Base-by-base conservation (phyloP, 2,113 vertebrate genomes). In the Notarius quadriscutis region DNA sequence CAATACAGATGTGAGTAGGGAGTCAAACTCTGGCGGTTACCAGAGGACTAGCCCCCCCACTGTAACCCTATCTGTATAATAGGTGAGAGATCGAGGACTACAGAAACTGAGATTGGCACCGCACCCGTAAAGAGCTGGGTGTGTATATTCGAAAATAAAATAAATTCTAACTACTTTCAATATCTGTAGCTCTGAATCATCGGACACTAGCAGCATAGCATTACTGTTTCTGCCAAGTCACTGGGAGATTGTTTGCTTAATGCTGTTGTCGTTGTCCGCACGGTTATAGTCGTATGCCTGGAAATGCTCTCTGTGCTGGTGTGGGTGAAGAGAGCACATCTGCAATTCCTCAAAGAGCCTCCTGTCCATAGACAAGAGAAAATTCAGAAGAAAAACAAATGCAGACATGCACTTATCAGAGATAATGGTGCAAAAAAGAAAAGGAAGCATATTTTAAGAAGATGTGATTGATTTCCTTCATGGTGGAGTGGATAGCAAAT, bases 181-280 rank as follows among this genome's bases (percentile, higher is more conserved):
- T 53, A 60, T 69, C 17, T 34, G 58, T 22, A 53, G 1, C 74
- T 17, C 14, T 72, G 53, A 27, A 57, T 86, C n/a, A 25, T 30
- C 8, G 77, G 60, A 27, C 62, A 71, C 3, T 48, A 63, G 30
- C 22, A 22, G 30, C 27, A 20, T 41, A 20, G 0, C 18, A 9
- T 53, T 53, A 53, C 5, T 7, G 74, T 51, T 51, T 77, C 27
- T 78, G 34, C 81, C 58, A 86, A 27, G 27, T 20, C 8, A 34
- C 51, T 55, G 80, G 88, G 58, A 87, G 84, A 55, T 55, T 14
- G 60, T 83, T 58, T 9, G 74, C 74, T 87, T 87, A 90, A 77
- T 84, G 82, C 82, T 27, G 75, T 12, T 22, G 62, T 79, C 9
- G 25, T 53, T 51, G 83, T 58, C 51, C 14, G 72, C 41, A 22